Evolutionary conservation across 1,140 invertebrate genomes (phyloP), one percentile per base, ranked within the genome.

Genomic region (Drosophila pectinifera): DNA sequence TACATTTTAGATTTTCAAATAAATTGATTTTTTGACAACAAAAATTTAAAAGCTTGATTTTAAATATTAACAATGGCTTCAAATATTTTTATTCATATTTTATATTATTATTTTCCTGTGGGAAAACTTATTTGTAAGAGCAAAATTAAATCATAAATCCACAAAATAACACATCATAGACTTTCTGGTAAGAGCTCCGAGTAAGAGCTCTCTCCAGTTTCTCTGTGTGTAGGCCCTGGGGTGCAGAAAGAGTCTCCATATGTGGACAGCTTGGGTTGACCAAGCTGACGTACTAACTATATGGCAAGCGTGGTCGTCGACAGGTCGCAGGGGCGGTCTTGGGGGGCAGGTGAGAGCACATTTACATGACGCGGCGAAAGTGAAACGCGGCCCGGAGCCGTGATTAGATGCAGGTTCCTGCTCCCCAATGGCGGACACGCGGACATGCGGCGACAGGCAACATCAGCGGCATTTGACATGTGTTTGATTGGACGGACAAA

Each of bases 361-460:
- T 85, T 85, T 86, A 86, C 82, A 88, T 88, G 83, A 86, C 82
- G 79, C 83, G 65, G 82, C 82, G 82, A 86, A 86, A 86, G 82
- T 86, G 74, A 86, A 88, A 86, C 67, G 81, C 65, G 76, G 67
- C 78, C 67, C 34, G 63, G 63, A 65, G 73, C 78, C 59, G 51
- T 77, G 81, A 84, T 84, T 84, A 84, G 83, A 85, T 85, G 63
- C 67, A 65, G 73, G 51, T 55, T 53, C 69, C 77, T 79, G 80
- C 41, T 59, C 57, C 58, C 51, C 78, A 65, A 70, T 74, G 55
- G 56, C 61, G 42, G 68, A 58, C 67, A 70, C 34, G 34, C 55
- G 73, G 62, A 51, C 31, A 34, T 13, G 51, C 74, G 73, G 63
- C 64, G 74, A 77, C 74, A 77, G 73, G 73, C 73, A 77, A 77